Evolutionary conservation across 2,888 invertebrate species (phyloP).

Genomic region (Hypercompe scribonia): DNA sequence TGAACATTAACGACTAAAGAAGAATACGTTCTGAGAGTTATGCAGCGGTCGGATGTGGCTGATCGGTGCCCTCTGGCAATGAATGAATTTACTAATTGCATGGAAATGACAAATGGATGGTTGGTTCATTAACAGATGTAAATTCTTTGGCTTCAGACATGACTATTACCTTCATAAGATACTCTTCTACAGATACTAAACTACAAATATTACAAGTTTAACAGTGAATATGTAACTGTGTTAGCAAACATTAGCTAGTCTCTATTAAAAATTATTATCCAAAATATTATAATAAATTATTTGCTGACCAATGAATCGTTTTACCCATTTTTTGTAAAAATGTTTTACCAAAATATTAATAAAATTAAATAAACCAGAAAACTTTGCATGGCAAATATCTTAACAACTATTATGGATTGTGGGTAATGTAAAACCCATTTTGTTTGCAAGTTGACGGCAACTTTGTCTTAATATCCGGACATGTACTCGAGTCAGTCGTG

Average conservation of each 20-base stretch:
- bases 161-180: no score
- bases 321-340: not conserved
- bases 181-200: no score
- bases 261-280: not conserved
- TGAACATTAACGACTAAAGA: slow-evolving; percentile 20
- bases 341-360: not conserved
- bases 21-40: not conserved
- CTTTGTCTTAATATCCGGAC: slow-evolving; percentile 23
- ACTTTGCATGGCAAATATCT: not conserved
- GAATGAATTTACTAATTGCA: not conserved
- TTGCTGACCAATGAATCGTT: not conserved
- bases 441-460: slow-evolving; percentile 33
- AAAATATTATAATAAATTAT: not conserved
- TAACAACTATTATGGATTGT: not conserved
- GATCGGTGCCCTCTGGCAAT: slow-evolving; percentile 16
- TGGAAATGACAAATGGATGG: no score
- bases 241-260: no score
- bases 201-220: no score
- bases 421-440: slow-evolving; percentile 7
- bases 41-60: slow-evolving; percentile 26
- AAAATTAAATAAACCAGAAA: not conserved
- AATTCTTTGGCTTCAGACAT: no score
- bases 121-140: no score
- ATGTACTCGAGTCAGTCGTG: slow-evolving; percentile 21
- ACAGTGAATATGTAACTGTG: not conserved